These are phyloP conservation scores for Pollenia angustigena DNA, from an alignment of 2,888 invertebrate genomes.

Conservation along the genomic window DNA sequence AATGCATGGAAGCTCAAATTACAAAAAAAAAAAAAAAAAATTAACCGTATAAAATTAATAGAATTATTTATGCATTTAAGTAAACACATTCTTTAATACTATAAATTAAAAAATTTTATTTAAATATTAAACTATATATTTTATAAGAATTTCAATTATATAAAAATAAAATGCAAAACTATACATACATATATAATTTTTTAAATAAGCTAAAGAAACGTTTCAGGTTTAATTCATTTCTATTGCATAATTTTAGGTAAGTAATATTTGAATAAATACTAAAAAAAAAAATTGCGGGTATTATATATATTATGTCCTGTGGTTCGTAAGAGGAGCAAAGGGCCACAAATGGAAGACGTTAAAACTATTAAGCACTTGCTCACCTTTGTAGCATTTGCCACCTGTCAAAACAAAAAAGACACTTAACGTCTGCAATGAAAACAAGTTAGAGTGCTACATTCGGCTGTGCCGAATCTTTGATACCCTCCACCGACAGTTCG, in stretches of 20 bases:
- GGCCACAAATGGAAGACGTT: too few species aligned
- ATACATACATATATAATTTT: slow-evolving; percentile 54
- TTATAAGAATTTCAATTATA: slow-evolving; percentile 49
- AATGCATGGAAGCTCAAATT: slow-evolving; percentile 54
- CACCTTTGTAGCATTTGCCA: too few species aligned
- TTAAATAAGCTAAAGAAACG: slow-evolving; percentile 34
- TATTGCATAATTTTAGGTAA: background rate
- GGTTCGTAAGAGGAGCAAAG: too few species aligned
- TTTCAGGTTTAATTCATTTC: background rate
- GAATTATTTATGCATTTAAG: slow-evolving; percentile 60
- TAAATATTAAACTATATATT: slow-evolving; percentile 45
- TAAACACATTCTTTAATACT: slow-evolving; percentile 40
- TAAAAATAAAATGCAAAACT: slow-evolving; percentile 43
- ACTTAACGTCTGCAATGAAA: too few species aligned
- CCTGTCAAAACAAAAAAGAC: too few species aligned
- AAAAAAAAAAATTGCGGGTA: too few species aligned
- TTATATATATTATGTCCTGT: too few species aligned
- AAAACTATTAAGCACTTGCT: too few species aligned
- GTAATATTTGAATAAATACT: background rate
- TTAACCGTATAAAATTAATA: background rate
- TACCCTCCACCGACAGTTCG: too few species aligned
- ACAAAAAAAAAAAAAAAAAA: background rate
- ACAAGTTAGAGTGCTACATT: too few species aligned
- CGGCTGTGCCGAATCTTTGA: too few species aligned
- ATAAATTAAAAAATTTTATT: slow-evolving; percentile 41